Percentiles rank a stretch among this genome's conserved stretches.
These are phyloP conservation scores for Bombus pascuorum DNA, from an alignment of 1,140 invertebrate genomes.

Conservation along the genomic window DNA sequence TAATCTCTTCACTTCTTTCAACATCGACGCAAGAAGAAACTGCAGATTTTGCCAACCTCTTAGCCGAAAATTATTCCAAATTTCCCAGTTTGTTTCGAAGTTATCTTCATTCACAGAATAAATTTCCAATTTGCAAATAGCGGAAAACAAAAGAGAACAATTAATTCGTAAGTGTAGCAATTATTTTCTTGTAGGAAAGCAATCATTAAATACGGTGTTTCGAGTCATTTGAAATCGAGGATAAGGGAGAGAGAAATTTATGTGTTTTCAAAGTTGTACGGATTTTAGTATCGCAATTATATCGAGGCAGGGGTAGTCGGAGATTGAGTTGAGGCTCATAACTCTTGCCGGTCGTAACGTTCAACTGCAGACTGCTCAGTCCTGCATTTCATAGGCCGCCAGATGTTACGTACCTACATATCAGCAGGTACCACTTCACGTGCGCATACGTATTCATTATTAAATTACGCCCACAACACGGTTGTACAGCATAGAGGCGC, in stretches of 20 bases:
- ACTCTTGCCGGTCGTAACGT: constrained; percentile 74
- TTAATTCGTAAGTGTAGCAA: background rate
- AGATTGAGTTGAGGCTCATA: constrained; percentile 75
- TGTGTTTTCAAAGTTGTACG: constrained; percentile 51
- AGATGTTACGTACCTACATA: constrained; percentile 76
- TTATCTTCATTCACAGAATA: too few species aligned
- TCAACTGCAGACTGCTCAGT: constrained; percentile 73
- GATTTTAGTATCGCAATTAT: constrained; percentile 72
- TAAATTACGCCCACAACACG: constrained; percentile 67
- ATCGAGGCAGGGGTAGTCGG: constrained; percentile 55
- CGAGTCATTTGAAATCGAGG: background rate
- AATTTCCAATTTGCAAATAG: background rate
- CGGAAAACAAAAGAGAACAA: too few species aligned
- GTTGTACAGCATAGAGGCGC: constrained; percentile 28
- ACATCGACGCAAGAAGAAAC: background rate
- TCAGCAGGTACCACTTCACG: constrained; percentile 71
- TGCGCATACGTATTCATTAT: constrained; percentile 73
- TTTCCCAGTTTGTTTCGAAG: too few species aligned
- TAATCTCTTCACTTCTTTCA: too few species aligned
- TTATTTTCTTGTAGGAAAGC: background rate
- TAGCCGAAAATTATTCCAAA: background rate
- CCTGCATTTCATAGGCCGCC: constrained; percentile 77
- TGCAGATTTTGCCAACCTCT: background rate
- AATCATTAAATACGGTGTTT: background rate
- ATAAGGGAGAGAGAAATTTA: constrained; percentile 36